These are phyloP conservation scores for Tholera decimalis DNA, from an alignment of 2,888 invertebrate genomes.

Conservation along the genomic window DNA sequence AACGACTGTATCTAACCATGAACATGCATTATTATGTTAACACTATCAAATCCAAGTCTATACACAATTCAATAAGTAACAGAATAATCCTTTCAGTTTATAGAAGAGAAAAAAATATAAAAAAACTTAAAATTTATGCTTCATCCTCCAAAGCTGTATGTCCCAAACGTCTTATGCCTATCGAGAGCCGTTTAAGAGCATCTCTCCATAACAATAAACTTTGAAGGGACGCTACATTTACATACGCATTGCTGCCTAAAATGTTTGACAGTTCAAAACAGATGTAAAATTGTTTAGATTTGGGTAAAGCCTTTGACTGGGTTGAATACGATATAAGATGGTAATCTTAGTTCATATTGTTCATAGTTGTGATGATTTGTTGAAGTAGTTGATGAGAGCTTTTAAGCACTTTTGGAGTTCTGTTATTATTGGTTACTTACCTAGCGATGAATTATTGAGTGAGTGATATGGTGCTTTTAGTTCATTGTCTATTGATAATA, in stretches of 20 bases:
- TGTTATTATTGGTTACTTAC: slow-evolving; percentile 34
- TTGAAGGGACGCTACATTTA: slow-evolving; percentile 81
- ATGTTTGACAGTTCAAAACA: slow-evolving; percentile 87
- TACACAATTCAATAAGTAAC: no score
- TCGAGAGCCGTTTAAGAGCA: slow-evolving; percentile 82
- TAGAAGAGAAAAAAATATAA: neutral
- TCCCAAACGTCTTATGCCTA: slow-evolving; percentile 79
- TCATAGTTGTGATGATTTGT: slow-evolving; percentile 63
- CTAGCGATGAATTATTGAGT: slow-evolving; percentile 26
- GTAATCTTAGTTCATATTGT: slow-evolving; percentile 61
- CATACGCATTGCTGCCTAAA: slow-evolving; percentile 84
- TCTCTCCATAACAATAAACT: slow-evolving; percentile 89
- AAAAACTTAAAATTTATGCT: neutral
- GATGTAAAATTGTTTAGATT: slow-evolving; percentile 73
- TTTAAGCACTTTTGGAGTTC: slow-evolving; percentile 34
- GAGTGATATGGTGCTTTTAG: neutral
- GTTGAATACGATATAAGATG: slow-evolving; percentile 69
- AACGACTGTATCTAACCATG: no score
- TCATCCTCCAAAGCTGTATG: slow-evolving; percentile 63
- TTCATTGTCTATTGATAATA: neutral
- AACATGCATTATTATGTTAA: no score
- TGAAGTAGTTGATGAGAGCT: slow-evolving; percentile 51
- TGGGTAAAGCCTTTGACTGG: slow-evolving; percentile 73
- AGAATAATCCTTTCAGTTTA: neutral
- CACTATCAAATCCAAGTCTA: neutral